Base-by-base conservation (phyloP, 2,113 vertebrate species). In the Coryphaenoides rupestris region DNA sequence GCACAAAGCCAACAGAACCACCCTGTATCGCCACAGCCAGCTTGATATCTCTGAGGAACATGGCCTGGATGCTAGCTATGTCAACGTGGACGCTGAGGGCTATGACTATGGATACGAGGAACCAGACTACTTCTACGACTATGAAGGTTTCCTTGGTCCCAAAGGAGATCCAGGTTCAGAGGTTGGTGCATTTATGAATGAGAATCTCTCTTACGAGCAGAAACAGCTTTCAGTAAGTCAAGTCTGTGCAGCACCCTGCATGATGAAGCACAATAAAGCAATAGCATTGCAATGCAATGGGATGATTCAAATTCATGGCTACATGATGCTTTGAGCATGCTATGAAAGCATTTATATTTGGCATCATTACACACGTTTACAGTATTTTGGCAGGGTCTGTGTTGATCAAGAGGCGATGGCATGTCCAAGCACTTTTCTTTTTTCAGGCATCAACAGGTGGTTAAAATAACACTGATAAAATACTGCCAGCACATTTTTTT, bases 81-180 rank as follows among this genome's bases (percentile, higher is more conserved):
- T 94, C 47, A 88, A 90, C 33, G 74, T 86, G 61, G 86, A 90
- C 78, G 79, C 89, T 63, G 89, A 85, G 63, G 89, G 77, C 86
- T 95, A 96, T 58, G 91, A 92, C 79, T 94, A 95, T 73, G 91
- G 91, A 79, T 92, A 94, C 62, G 95, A 95, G 79, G 94, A 95
- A 67, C 80, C 88, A 71, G 92, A 94, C 49, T 88, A 90, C 78
- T 77, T 94, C 65, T 91, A 94, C 16, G 91, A 95, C 69, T 92
- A 92, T 55, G 91, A 92, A n/a, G n/a, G 74, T 54, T 83, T 92
- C 52, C 91, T 64, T 76, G 95, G 96, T 79, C 91, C 92, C 62
- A 99, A 97, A 92, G 97, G 97, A 83, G 95, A 98, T 66, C 85
- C 91, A n/a, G 97, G 97, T 83, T 88, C 84, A 84, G 88, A 91